Evolutionary conservation across 2,113 vertebrate species (phyloP).

Genomic region (Takifugu flavidus): DNA sequence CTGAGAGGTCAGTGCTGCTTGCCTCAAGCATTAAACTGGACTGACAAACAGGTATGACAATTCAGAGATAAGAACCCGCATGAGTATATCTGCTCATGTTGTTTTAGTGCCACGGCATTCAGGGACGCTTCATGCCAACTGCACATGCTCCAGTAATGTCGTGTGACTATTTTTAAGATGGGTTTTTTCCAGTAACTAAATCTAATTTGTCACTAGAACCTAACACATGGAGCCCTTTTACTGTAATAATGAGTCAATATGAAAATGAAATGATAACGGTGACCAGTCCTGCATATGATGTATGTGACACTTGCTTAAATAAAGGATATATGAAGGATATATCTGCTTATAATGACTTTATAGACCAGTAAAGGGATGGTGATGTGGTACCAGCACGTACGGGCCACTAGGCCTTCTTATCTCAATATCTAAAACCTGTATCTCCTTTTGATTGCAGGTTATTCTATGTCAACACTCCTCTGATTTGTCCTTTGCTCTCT

Average conservation of each 20-base stretch:
- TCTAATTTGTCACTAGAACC: background rate
- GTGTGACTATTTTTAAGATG: conserved; percentile 25
- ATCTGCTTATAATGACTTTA: conserved; percentile 4
- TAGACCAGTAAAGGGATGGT: conserved; percentile 4
- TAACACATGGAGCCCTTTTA: conserved; percentile 6
- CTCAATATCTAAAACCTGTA: conserved; percentile 21
- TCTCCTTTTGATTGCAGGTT: conserved; percentile 24
- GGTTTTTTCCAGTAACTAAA: background rate
- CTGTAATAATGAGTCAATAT: background rate
- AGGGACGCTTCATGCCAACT: background rate
- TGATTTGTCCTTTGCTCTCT: conserved; percentile 50
- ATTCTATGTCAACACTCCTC: conserved; percentile 20
- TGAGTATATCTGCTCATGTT: too few relatives aligned
- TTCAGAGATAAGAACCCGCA: too few relatives aligned
- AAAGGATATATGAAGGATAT: background rate
- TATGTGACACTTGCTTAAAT: background rate
- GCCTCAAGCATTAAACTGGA: too few relatives aligned
- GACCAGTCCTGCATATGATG: background rate
- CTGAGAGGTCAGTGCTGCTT: too few relatives aligned
- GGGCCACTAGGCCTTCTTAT: conserved; percentile 38
- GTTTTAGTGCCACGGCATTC: too few relatives aligned
- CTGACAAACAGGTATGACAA: too few relatives aligned
- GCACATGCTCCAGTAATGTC: conserved; percentile 20
- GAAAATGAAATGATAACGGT: conserved; percentile 5
- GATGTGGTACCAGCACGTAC: conserved; percentile 31